Evolutionary conservation across 1,140 invertebrate genomes (phyloP).

Genomic region (Neodiprion virginianus): DNA sequence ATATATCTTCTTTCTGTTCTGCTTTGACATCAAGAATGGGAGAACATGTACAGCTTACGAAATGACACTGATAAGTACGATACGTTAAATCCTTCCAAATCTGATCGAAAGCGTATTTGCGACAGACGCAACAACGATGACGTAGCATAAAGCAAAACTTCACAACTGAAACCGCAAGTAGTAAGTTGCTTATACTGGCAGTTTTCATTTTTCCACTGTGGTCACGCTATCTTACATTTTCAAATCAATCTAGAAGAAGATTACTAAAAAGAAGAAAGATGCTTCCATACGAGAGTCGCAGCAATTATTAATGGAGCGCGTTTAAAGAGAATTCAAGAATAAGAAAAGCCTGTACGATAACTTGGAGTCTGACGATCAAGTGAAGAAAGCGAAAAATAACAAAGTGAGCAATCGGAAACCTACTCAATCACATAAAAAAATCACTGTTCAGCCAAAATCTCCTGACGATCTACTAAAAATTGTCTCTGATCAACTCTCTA

Average conservation of each 20-base stretch:
- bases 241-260: not conserved
- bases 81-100: not conserved
- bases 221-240: not conserved
- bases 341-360: not conserved
- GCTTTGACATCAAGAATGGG: not conserved
- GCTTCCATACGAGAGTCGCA: conserved; percentile 2
- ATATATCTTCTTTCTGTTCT: not conserved
- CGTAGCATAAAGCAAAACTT: not conserved
- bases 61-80: not conserved
- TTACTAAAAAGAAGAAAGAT: not conserved
- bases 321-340: not conserved
- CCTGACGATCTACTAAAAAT: not conserved
- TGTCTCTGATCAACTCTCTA: not conserved
- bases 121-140: not conserved
- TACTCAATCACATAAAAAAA: not conserved
- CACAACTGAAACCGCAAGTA: not conserved
- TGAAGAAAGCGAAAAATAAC: not conserved
- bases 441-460: not conserved
- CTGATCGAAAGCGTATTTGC: not conserved
- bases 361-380: not conserved
- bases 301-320: not conserved
- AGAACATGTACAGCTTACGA: not conserved
- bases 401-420: not conserved
- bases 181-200: conserved; percentile 2
- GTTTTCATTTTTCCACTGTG: not conserved